These are phyloP conservation scores for Palythoa heliodiscus DNA, from an alignment of 92 coral and sea anemone species.

Conservation along the genomic window DNA sequence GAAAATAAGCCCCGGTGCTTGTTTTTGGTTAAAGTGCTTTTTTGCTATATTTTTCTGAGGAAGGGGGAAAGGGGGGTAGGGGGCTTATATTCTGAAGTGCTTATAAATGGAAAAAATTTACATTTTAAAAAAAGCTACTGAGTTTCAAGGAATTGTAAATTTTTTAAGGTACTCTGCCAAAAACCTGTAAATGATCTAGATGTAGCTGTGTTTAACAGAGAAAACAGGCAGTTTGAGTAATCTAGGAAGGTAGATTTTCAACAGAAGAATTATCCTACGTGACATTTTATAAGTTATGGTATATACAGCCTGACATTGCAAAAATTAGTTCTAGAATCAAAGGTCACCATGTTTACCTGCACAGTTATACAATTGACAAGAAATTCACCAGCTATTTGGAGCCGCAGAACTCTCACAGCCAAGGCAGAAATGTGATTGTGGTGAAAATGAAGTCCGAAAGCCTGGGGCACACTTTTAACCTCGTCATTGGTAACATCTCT, in stretches of 20 bases:
- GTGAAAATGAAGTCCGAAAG: not conserved
- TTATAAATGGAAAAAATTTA: not conserved
- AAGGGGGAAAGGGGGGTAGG: not conserved
- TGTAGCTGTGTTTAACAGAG: too few species aligned
- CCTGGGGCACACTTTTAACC: not conserved
- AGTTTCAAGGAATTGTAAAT: too few species aligned
- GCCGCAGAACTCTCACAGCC: not conserved
- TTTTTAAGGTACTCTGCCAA: too few species aligned
- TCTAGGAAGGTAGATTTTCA: too few species aligned
- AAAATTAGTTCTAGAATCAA: not conserved
- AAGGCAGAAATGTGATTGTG: conserved; percentile 9
- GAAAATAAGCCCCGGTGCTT: too few species aligned
- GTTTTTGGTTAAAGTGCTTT: too few species aligned
- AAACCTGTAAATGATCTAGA: too few species aligned
- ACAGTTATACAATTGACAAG: not conserved
- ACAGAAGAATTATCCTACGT: too few species aligned
- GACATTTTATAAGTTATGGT: too few species aligned
- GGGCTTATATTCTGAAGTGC: not conserved
- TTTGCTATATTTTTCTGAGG: too few species aligned
- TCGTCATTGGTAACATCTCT: conserved; percentile 1
- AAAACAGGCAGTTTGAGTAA: too few species aligned
- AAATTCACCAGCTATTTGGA: not conserved
- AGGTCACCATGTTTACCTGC: not conserved
- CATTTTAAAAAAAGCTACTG: too few species aligned
- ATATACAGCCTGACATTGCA: not conserved